These are phyloP conservation scores for Eulemur macaco DNA, from an alignment of 2,113 vertebrate species.

Conservation along the genomic window DNA sequence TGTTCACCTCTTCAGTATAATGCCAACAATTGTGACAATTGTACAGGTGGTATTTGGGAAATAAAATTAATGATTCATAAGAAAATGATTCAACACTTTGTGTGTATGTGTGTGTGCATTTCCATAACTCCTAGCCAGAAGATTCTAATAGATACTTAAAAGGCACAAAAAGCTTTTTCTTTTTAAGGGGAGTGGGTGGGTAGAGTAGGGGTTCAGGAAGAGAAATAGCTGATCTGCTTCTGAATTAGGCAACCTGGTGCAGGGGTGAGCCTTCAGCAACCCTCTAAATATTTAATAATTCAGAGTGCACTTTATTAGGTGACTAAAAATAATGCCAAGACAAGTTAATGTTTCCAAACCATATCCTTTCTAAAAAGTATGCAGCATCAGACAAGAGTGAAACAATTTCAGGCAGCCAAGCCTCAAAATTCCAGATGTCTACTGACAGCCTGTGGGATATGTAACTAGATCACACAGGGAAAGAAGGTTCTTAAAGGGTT, in stretches of 20 bases:
- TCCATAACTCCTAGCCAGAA: background rate
- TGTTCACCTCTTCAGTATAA: slow-evolving; percentile 11
- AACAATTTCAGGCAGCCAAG: slow-evolving; percentile 14
- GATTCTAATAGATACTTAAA: background rate
- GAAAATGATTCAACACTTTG: background rate
- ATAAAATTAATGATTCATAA: slow-evolving; percentile 35
- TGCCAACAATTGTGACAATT: background rate
- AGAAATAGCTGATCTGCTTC: slow-evolving; percentile 37
- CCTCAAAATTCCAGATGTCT: slow-evolving; percentile 34
- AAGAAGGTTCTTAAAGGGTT: background rate
- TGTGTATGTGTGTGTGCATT: background rate
- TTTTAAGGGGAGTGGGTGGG: background rate
- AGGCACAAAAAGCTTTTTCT: slow-evolving; percentile 32
- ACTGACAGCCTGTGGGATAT: background rate
- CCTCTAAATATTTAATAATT: slow-evolving; percentile 42
- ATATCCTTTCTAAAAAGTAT: slow-evolving; percentile 46
- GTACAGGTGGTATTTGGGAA: background rate
- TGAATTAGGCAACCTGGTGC: slow-evolving; percentile 34
- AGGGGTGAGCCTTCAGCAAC: background rate
- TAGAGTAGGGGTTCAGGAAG: background rate
- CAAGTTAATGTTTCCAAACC: slow-evolving; percentile 63
- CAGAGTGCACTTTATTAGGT: slow-evolving; percentile 50
- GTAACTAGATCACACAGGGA: background rate
- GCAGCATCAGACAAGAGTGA: background rate
- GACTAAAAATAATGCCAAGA: slow-evolving; percentile 57